Evolutionary conservation across 2,113 vertebrate species (phyloP).

Genomic region (Glaucidium brasilianum): DNA sequence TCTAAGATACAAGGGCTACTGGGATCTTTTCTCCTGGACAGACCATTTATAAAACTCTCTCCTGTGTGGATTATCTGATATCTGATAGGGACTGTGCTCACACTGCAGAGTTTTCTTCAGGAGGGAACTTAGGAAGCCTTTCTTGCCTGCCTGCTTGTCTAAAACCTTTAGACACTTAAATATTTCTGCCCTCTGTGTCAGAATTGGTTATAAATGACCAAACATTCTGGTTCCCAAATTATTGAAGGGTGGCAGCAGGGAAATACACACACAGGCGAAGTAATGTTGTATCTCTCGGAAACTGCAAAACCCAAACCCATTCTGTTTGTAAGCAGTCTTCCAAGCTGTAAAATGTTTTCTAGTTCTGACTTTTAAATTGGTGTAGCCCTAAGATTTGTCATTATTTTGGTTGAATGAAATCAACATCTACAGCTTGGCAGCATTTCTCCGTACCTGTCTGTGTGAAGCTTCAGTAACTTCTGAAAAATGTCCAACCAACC

Average conservation of each 20-base stretch:
- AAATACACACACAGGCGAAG: background rate
- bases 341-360: background rate
- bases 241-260: background rate
- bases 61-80: background rate
- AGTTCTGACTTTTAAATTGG: background rate
- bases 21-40: background rate
- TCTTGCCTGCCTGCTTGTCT: background rate
- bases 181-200: background rate
- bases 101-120: background rate
- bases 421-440: background rate
- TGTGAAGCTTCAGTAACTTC: background rate
- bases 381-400: background rate
- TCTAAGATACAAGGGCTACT: background rate
- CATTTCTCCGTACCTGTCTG: background rate
- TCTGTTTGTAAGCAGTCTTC: background rate
- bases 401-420: background rate
- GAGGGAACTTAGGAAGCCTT: background rate
- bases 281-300: background rate
- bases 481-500: too few relatives aligned
- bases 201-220: background rate
- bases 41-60: background rate
- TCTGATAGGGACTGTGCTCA: background rate
- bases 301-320: background rate
- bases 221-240: background rate
- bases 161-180: background rate